Conservation (phyloP, 2,888 invertebrate species). For the Acanthoscelides obtectus region DNA sequence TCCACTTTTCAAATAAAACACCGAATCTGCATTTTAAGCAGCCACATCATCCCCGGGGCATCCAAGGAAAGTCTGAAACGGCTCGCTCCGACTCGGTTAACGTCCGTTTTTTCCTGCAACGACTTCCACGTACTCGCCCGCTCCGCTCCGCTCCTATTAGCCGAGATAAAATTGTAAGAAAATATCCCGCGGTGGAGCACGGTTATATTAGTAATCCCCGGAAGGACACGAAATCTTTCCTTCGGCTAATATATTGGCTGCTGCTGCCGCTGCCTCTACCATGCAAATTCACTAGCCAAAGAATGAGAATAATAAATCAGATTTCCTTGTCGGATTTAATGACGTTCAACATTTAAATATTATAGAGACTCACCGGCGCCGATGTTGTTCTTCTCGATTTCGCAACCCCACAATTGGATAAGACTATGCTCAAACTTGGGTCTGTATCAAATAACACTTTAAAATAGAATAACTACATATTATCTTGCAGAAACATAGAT, state of each 20-base stretch:
- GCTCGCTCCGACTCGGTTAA: background rate
- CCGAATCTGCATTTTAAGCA: background rate
- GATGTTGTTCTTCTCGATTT: too few species aligned
- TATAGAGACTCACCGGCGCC: too few species aligned
- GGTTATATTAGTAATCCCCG: constrained; percentile 14
- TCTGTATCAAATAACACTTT: too few species aligned
- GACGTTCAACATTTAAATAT: constrained; percentile 2
- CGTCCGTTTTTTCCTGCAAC: constrained; percentile 1
- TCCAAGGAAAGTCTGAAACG: background rate
- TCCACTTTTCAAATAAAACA: background rate
- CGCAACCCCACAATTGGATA: too few species aligned
- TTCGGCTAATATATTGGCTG: constrained; percentile 15
- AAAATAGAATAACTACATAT: too few species aligned
- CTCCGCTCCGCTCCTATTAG: constrained; percentile 17
- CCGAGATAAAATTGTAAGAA: constrained; percentile 17
- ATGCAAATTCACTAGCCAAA: constrained; percentile 15
- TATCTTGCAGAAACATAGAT: too few species aligned
- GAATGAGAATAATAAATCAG: constrained; percentile 20
- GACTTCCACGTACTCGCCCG: constrained; percentile 5
- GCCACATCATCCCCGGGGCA: background rate
- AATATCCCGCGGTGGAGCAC: constrained; percentile 9
- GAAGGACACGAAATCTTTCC: constrained; percentile 10
- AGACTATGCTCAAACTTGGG: too few species aligned
- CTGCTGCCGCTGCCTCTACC: too few species aligned
- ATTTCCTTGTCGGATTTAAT: constrained; percentile 16